Evolutionary conservation across 2,797 vertebrate species (phyloP).

Genomic region (Tenualosa ilisha): DNA sequence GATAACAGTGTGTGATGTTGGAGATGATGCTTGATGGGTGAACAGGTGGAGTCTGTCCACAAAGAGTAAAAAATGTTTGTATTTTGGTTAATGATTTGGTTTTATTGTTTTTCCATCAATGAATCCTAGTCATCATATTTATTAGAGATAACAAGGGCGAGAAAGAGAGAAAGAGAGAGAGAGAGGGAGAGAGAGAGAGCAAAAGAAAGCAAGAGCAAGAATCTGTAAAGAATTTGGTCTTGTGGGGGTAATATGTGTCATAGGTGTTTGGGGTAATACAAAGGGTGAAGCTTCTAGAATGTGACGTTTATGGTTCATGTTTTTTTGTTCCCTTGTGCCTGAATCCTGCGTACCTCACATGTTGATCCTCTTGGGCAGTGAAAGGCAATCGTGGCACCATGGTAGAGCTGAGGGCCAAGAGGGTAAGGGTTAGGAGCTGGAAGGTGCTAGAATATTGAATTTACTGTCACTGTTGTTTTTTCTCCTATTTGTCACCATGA

Average conservation of each 20-base stretch:
- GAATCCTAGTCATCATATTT: too few species aligned
- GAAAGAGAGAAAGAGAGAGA: neutral
- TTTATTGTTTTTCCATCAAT: neutral
- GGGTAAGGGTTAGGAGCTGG: neutral
- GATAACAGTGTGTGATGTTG: neutral
- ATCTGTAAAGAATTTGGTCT: neutral
- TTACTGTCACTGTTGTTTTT: conserved; percentile 59
- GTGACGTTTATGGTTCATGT: neutral
- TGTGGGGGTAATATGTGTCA: neutral
- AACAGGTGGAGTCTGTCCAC: neutral
- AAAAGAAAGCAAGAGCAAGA: too few species aligned
- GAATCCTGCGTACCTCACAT: neutral
- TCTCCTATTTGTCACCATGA: neutral
- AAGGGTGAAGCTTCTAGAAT: neutral
- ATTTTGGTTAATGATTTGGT: too few species aligned
- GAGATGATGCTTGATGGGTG: neutral
- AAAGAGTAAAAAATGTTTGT: neutral
- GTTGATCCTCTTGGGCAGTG: neutral
- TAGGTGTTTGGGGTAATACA: neutral
- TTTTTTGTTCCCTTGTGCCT: neutral
- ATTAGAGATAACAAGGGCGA: too few species aligned
- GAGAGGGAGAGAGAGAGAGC: neutral
- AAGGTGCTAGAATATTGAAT: conserved; percentile 53
- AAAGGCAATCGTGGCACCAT: neutral
- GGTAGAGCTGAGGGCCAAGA: neutral